Evolutionary conservation across 2,113 vertebrate species (phyloP).

Genomic region (Phylloscopus trochiloides): DNA sequence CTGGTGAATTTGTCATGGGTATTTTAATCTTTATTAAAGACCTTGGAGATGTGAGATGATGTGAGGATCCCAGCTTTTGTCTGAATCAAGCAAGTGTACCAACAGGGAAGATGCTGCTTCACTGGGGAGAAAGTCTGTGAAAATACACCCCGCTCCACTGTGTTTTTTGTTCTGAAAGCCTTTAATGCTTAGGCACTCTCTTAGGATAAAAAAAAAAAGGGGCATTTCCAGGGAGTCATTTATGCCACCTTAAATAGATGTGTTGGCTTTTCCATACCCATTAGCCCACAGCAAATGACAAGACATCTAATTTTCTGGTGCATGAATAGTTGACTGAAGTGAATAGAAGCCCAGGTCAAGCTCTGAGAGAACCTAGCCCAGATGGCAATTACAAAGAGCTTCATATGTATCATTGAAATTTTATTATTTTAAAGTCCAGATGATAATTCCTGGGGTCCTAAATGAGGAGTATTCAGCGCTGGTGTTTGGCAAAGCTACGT

Average conservation of each 20-base stretch:
- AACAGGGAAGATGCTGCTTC: background rate
- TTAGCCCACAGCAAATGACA: background rate
- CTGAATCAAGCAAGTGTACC: background rate
- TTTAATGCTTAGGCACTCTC: background rate
- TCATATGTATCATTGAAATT: background rate
- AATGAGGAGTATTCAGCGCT: background rate
- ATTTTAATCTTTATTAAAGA: background rate
- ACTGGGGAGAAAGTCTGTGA: background rate
- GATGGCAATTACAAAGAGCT: background rate
- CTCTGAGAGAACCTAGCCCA: background rate
- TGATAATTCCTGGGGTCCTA: background rate
- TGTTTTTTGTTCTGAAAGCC: background rate
- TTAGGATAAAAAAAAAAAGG: background rate
- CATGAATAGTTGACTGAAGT: background rate
- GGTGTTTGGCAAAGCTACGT: background rate
- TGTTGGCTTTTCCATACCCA: background rate
- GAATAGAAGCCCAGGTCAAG: background rate
- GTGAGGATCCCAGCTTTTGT: background rate
- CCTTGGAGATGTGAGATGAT: background rate
- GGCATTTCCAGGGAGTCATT: background rate
- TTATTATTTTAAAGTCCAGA: background rate
- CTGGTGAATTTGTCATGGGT: background rate
- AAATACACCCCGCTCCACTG: background rate
- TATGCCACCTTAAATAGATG: constrained; percentile 9
- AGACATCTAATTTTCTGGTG: constrained; percentile 14